A percentile compares a stretch with the other conserved stretches of the same genome.
phyloP scores from a whole-genome alignment of 2,888 invertebrate genomes.

The Xylota segnis region DNA sequence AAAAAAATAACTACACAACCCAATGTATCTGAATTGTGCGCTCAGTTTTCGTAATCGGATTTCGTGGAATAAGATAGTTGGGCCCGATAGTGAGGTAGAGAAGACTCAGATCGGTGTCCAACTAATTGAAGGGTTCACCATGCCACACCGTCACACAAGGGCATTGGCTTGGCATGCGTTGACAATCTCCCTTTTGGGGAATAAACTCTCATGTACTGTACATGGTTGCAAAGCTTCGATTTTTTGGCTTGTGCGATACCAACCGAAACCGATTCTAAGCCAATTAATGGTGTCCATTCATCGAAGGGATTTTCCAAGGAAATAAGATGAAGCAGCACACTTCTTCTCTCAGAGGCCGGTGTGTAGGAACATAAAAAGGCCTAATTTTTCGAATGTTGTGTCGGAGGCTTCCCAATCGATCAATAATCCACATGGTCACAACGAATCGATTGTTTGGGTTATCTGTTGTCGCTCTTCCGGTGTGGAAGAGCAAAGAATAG shows the following conservation, averaged over 20 bases:
- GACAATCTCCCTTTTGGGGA: constrained; percentile 39
- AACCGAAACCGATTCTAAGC: constrained; percentile 56
- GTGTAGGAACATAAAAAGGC: neutral
- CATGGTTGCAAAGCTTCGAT: constrained; percentile 24
- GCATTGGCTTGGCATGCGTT: constrained; percentile 53
- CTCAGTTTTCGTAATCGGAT: constrained; percentile 74
- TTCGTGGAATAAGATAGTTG: constrained; percentile 62
- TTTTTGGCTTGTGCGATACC: constrained; percentile 45
- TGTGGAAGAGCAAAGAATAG: constrained; percentile 13
- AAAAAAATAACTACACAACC: neutral
- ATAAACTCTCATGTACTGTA: too few species aligned
- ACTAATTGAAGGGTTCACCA: constrained; percentile 61
- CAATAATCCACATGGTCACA: constrained; percentile 54
- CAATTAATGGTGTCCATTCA: constrained; percentile 66
- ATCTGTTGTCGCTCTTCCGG: constrained; percentile 68
- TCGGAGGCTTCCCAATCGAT: constrained; percentile 43
- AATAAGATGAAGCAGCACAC: constrained; percentile 41
- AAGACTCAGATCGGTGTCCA: constrained; percentile 24
- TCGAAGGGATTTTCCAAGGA: constrained; percentile 59
- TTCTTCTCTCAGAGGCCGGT: neutral
- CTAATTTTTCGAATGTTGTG: constrained; percentile 14
- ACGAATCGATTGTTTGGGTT: constrained; percentile 68
- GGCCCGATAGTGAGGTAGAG: neutral
- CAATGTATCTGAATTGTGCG: constrained; percentile 61
- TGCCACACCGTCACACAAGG: constrained; percentile 32